Evolutionary conservation across 2,888 invertebrate genomes (phyloP).

Genomic region (Philhelius pedissequus): DNA sequence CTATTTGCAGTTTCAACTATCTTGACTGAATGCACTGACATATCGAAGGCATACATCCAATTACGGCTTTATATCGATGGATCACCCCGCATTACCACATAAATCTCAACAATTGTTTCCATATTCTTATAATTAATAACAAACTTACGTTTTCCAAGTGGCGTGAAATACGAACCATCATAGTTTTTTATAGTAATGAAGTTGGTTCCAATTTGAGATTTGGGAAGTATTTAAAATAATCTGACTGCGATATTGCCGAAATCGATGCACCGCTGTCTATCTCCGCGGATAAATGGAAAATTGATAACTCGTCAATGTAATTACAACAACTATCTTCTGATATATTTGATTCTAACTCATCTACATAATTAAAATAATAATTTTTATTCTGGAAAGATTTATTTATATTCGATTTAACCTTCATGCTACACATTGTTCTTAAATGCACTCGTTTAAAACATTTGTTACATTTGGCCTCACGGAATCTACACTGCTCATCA

Average conservation of each 20-base stretch:
- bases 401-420: not conserved
- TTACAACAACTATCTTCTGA: not conserved
- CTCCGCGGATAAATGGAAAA: not conserved
- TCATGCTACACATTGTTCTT: not conserved
- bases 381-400: not conserved
- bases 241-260: not conserved
- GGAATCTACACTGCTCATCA: not conserved
- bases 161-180: not conserved
- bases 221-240: not conserved
- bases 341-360: not conserved
- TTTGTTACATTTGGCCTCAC: not conserved
- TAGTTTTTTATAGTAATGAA: not conserved
- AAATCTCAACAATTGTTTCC: not conserved
- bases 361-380: not conserved
- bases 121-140: not conserved
- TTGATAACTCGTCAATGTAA: not conserved
- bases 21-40: not conserved
- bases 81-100: not conserved
- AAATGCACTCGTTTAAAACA: not conserved
- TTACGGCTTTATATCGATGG: not conserved
- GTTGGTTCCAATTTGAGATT: not conserved
- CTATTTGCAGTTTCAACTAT: too few relatives aligned
- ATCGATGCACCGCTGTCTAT: not conserved
- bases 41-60: conserved; percentile 3
- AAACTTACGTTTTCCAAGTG: conserved; percentile 10